Percentiles rank a stretch among this genome's conserved stretches.
phyloP scores from a whole-genome alignment of 2,113 vertebrate species.

The Alethe castanea region DNA sequence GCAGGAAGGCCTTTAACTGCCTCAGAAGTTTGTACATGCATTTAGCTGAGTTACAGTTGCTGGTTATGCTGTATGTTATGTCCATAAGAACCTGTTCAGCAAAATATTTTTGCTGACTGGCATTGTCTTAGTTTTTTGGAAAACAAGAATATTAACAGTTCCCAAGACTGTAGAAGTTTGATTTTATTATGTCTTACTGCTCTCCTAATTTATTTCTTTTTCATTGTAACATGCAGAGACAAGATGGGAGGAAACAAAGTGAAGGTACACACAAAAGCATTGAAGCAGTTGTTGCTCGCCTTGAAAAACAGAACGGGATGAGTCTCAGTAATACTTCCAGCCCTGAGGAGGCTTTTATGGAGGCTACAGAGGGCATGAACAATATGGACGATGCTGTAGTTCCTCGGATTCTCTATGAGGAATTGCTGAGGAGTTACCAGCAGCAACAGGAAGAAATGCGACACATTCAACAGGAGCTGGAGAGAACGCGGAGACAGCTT shows the following conservation, averaged over 20 bases:
- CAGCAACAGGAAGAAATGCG: constrained; percentile 98
- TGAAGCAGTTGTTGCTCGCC: constrained; percentile 94
- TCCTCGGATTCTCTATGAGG: constrained; percentile 93
- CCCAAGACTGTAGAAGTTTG: background rate
- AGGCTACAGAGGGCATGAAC: constrained; percentile 71
- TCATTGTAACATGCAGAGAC: constrained; percentile 72
- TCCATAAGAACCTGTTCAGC: background rate
- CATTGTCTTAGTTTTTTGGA: background rate
- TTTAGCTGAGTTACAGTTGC: background rate
- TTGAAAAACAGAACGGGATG: constrained; percentile 84
- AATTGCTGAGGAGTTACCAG: constrained; percentile 94
- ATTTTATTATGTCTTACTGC: background rate
- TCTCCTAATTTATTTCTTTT: constrained; percentile 20
- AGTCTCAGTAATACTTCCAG: constrained; percentile 74
- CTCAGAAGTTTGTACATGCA: background rate
- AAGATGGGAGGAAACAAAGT: constrained; percentile 79
- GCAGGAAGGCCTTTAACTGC: background rate
- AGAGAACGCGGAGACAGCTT: constrained; percentile 93
- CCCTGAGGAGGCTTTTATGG: constrained; percentile 77
- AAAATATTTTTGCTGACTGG: background rate
- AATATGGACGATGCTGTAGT: constrained; percentile 84
- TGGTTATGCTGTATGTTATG: background rate
- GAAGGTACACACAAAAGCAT: constrained; percentile 89
- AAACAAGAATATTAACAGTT: background rate
- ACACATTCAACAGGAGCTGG: constrained; percentile 94